Base-by-base conservation (phyloP, 1,140 invertebrate species). In the Trichonephila clavata region DNA sequence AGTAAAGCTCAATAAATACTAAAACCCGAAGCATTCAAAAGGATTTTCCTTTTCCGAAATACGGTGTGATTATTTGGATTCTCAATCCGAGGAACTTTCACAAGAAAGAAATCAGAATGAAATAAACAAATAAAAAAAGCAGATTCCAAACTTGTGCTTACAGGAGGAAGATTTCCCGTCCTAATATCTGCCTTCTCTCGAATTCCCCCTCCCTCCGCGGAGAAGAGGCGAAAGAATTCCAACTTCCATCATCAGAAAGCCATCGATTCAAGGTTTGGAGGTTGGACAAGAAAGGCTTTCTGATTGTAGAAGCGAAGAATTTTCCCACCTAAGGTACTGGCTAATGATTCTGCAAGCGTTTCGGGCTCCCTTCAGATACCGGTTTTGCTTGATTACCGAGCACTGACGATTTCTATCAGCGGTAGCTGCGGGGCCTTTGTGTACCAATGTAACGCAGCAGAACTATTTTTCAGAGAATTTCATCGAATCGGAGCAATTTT, bases 261-360 rank as follows among this genome's bases (percentile, higher is more conserved):
- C 90, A 92, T 92, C 90, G 80, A 92, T 92, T 92, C 90, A 92
- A 92, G 90, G 80, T 65, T 92, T 84, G 39, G 80, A 83, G 63
- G 86, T 50, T 68, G 86, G 32, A 68, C 86, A 39, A 50, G 61
- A 71, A 88, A 92, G 77, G 57, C 68, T 81, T 63, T 80, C 71
- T 68, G 71, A 80, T 90, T 50, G 27, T 80, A 81, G 90, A 92
- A 81, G 89, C 57, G 59, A 81, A 92, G 80, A 92, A 84, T 84
- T 92, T 92, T 92, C 90, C 81, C 90, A 92, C 90, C 90, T 92
- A 65, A 65, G 90, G 57, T 65, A 92, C 20, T 27, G 59, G 90
- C 61, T 92, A 92, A 92, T 92, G 90, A 65, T 81, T 81, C 60
- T 92, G 90, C 27, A 84, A 65, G 77, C 32, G 71, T 39, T 83